These are phyloP conservation scores for Phoronis australis DNA, from an alignment of 2,888 invertebrate genomes.

Conservation along the genomic window DNA sequence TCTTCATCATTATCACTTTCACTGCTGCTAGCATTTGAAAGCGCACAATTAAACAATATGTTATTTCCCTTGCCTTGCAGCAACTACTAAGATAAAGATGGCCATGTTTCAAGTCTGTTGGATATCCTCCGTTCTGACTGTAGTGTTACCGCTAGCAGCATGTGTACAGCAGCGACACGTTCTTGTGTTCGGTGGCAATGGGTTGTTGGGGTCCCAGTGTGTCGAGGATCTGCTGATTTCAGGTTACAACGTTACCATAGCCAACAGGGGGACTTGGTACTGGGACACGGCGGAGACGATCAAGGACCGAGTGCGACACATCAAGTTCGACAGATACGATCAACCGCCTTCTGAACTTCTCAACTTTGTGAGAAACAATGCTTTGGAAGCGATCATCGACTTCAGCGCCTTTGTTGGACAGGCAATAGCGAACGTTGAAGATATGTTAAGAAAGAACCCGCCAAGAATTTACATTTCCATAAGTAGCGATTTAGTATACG, in stretches of 20 bases:
- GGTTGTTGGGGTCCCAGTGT: constrained; percentile 54
- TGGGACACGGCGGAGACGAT: constrained; percentile 47
- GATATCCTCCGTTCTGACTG: too few relatives aligned
- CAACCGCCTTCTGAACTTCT: too few relatives aligned
- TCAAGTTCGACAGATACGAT: too few relatives aligned
- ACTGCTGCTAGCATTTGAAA: too few relatives aligned
- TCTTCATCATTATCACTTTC: too few relatives aligned
- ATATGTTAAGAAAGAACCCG: constrained; percentile 40
- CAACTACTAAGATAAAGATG: too few relatives aligned
- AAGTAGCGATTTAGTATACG: constrained; percentile 56
- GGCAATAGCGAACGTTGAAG: constrained; percentile 44
- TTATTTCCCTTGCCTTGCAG: too few relatives aligned
- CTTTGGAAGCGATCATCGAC: constrained; percentile 54
- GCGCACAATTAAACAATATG: too few relatives aligned
- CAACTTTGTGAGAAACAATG: too few relatives aligned
- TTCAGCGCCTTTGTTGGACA: constrained; percentile 53
- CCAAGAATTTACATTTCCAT: constrained; percentile 52
- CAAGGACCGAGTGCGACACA: constrained; percentile 32
- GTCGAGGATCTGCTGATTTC: constrained; percentile 40
- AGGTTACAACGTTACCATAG: constrained; percentile 41
- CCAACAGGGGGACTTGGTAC: constrained; percentile 55
- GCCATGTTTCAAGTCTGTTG: too few relatives aligned
- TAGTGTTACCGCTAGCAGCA: too few relatives aligned
- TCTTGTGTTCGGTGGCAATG: constrained; percentile 55
- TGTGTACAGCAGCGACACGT: constrained; percentile 17